phyloP scores from a whole-genome alignment of 2,888 invertebrate species.

The Heliconius sara region DNA sequence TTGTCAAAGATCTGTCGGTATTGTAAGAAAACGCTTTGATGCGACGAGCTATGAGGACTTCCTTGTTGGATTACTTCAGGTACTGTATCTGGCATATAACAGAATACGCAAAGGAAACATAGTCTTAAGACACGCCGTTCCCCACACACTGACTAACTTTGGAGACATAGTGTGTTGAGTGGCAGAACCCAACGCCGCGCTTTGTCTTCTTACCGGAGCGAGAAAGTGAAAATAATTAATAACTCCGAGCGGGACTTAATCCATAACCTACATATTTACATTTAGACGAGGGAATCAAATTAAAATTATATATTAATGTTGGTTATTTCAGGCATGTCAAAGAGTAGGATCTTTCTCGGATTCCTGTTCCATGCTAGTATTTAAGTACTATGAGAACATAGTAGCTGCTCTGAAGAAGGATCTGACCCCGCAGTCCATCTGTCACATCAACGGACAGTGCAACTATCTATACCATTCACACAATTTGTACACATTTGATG shows the following conservation, averaged over 20 bases:
- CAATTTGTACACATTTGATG: conserved; percentile 81
- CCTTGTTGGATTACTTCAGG: conserved; percentile 80
- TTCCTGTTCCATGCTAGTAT: conserved; percentile 89
- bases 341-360: conserved; percentile 89
- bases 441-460: conserved; percentile 91
- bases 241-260: not conserved
- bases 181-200: too few species aligned
- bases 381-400: conserved; percentile 89
- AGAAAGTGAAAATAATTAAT: too few species aligned
- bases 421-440: conserved; percentile 86
- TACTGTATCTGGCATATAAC: conserved; percentile 50
- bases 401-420: conserved; percentile 85
- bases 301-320: not conserved
- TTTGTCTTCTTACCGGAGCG: too few species aligned
- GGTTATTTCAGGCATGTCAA: conserved; percentile 83
- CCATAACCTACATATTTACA: not conserved
- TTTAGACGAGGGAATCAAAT: not conserved
- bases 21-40: conserved; percentile 82
- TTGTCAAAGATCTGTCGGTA: conserved; percentile 81
- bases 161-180: too few species aligned
- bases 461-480: conserved; percentile 86
- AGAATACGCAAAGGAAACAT: too few species aligned
- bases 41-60: conserved; percentile 82
- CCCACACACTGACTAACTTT: too few species aligned
- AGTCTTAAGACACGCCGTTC: too few species aligned